These are phyloP conservation scores for Glyptemys insculpta DNA, from an alignment of 2,797 vertebrate genomes.

Conservation along the genomic window DNA sequence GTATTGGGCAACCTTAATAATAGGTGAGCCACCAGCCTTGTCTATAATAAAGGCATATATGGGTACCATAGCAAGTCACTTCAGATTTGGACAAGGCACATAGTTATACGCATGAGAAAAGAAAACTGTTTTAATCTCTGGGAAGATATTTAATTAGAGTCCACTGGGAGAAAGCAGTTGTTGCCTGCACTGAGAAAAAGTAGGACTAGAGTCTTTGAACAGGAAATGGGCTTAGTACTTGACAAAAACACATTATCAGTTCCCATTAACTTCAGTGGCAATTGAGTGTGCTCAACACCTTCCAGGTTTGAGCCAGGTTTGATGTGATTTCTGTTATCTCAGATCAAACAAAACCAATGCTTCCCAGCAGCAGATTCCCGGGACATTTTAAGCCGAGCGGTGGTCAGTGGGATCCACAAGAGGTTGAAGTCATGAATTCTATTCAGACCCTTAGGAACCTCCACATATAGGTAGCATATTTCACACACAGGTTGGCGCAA, in stretches of 20 bases:
- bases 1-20: not conserved
- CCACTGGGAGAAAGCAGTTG: not conserved
- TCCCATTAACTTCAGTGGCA: not conserved
- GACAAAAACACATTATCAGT: not conserved
- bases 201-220: not conserved
- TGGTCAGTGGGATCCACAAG: not conserved
- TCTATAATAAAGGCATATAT: not conserved
- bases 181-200: not conserved
- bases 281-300: not conserved
- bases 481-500: too few species aligned
- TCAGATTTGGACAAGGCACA: too few species aligned
- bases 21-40: not conserved
- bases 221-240: not conserved
- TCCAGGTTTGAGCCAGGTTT: not conserved
- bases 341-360: too few species aligned
- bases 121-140: not conserved
- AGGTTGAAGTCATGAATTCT: too few species aligned
- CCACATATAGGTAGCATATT: too few species aligned
- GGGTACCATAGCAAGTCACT: not conserved
- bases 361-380: too few species aligned
- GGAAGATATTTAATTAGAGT: not conserved
- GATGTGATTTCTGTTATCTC: too few species aligned
- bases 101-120: too few species aligned
- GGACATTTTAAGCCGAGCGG: too few species aligned
- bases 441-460: too few species aligned